A percentile compares a stretch with the other conserved stretches of the same genome.
These are phyloP conservation scores for Margaritifera margaritifera DNA, from an alignment of 2,888 invertebrate genomes.

Conservation along the genomic window DNA sequence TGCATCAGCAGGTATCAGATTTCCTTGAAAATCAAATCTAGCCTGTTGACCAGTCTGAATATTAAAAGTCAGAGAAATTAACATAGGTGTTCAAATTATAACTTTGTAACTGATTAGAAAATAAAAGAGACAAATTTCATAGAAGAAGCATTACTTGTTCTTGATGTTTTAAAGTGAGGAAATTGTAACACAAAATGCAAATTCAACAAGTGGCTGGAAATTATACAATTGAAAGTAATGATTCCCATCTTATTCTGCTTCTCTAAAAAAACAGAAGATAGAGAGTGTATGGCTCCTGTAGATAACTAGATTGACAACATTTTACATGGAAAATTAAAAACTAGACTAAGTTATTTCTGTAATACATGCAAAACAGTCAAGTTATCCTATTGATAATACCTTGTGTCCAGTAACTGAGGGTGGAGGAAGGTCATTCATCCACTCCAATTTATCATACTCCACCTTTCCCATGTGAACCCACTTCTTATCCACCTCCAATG, in stretches of 20 bases:
- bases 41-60: conserved; percentile 68
- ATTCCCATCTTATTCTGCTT: no score
- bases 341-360: no score
- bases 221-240: no score
- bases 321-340: no score
- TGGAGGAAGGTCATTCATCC: conserved; percentile 84
- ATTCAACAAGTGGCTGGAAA: no score
- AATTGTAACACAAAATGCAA: no score
- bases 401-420: conserved; percentile 50
- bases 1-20: conserved; percentile 74
- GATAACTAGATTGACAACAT: no score
- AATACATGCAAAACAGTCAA: no score
- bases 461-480: conserved; percentile 91
- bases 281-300: no score
- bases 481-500: conserved; percentile 72
- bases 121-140: conserved; percentile 1
- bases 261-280: no score
- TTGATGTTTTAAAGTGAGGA: no score
- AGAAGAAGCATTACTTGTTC: background rate
- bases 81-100: background rate
- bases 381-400: conserved; percentile 22
- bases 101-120: background rate
- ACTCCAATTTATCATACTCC: conserved; percentile 89
- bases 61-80: conserved; percentile 7
- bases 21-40: conserved; percentile 73